Conservation (phyloP, 1,140 invertebrate species). For the Leptinotarsa lineolata region DNA sequence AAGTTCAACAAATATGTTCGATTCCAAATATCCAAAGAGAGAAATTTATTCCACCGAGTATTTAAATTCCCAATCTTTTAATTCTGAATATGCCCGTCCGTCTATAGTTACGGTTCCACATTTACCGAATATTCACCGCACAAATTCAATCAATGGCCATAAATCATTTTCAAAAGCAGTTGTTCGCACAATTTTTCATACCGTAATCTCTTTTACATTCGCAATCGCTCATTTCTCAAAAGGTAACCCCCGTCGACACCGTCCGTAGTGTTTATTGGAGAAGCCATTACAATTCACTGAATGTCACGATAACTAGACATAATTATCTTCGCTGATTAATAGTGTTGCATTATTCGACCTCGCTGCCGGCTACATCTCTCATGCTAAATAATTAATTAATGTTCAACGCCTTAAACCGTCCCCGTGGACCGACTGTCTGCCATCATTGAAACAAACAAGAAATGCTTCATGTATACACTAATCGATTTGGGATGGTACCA, state of each 20-base stretch:
- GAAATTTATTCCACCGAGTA: too few relatives aligned
- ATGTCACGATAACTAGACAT: conserved; percentile 1
- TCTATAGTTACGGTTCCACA: too few relatives aligned
- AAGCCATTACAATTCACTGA: conserved; percentile 2
- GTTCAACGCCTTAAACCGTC: not conserved
- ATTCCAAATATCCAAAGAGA: too few relatives aligned
- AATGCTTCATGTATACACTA: not conserved
- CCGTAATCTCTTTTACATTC: too few relatives aligned
- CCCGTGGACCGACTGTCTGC: not conserved
- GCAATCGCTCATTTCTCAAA: not conserved
- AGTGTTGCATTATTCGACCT: conserved; percentile 6
- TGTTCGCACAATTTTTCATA: too few relatives aligned
- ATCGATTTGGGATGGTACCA: not conserved
- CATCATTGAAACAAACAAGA: not conserved
- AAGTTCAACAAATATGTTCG: too few relatives aligned
- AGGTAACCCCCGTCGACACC: not conserved
- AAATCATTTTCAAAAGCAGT: too few relatives aligned
- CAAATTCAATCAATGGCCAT: too few relatives aligned
- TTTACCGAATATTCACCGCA: too few relatives aligned
- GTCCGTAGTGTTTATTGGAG: not conserved
- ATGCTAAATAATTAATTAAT: conserved; percentile 3
- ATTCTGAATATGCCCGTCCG: too few relatives aligned
- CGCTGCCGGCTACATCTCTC: not conserved
- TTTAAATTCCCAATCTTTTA: too few relatives aligned
- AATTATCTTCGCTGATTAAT: not conserved